Percentiles rank a stretch among this genome's conserved stretches.
phyloP scores from a whole-genome alignment of 2,113 vertebrate species.

The Macaca nemestrina region DNA sequence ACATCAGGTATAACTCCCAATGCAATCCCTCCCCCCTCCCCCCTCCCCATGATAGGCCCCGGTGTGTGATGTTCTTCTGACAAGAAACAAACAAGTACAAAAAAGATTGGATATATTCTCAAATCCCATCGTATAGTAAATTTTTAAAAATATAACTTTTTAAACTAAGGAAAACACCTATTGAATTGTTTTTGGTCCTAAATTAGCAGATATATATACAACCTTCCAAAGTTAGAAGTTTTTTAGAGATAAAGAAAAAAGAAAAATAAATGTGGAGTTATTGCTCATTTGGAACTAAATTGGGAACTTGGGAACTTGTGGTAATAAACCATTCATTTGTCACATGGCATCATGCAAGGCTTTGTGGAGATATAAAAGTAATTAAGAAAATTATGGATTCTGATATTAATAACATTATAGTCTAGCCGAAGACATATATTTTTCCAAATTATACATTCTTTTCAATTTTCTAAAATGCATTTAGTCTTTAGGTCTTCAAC shows the following conservation, averaged over 20 bases:
- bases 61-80: background rate
- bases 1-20: too few relatives aligned
- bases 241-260: background rate
- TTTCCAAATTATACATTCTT: background rate
- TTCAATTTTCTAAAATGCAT: background rate
- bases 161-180: background rate
- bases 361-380: background rate
- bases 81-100: background rate
- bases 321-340: background rate
- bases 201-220: background rate
- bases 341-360: background rate
- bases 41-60: too few relatives aligned
- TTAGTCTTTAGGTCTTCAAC: background rate
- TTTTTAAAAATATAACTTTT: background rate
- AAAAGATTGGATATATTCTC: background rate
- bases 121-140: background rate
- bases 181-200: background rate
- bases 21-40: too few relatives aligned
- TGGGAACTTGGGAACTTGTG: background rate
- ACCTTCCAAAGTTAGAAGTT: background rate
- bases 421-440: background rate
- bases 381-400: background rate
- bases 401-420: background rate
- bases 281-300: constrained; percentile 6
- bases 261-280: background rate